These are phyloP conservation scores for roundworm (Caenorhabditis elegans) DNA, from an alignment of 1,140 invertebrate species.

Conservation along the genomic window DNA sequence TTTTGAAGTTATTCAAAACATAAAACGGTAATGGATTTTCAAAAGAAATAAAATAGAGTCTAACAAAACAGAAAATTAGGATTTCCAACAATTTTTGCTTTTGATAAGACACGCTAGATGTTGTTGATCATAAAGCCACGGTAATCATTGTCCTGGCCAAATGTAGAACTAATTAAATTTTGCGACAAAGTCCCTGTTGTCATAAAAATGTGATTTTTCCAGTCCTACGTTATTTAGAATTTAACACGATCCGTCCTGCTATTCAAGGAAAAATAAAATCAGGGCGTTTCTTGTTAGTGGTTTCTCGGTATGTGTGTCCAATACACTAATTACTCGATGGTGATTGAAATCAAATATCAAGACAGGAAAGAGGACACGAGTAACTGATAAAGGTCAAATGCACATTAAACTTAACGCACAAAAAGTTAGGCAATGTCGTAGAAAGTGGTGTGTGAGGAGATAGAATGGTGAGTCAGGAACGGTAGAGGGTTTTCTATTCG, in stretches of 20 bases:
- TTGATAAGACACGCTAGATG: no score
- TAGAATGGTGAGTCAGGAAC: constrained; percentile 6
- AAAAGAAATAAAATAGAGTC: no score
- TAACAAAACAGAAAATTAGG: no score
- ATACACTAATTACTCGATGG: constrained; percentile 3
- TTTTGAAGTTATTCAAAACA: no score
- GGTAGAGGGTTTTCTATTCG: not conserved
- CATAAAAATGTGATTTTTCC: not conserved
- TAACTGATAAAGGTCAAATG: constrained; percentile 33
- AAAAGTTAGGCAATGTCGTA: constrained; percentile 11
- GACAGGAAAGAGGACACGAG: not conserved
- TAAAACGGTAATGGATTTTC: no score
- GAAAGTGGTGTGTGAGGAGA: not conserved
- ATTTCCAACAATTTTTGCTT: no score
- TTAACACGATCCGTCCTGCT: not conserved
- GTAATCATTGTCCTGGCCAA: no score
- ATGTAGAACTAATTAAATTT: no score
- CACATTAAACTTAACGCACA: constrained; percentile 13
- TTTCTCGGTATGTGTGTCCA: not conserved
- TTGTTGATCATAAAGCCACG: no score
- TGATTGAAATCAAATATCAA: not conserved
- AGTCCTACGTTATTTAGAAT: not conserved
- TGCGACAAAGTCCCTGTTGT: not conserved
- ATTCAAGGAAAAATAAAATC: not conserved
- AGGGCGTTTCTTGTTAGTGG: constrained; percentile 22